A percentile compares a stretch with the other conserved stretches of the same genome.
Evolutionary conservation across 2,113 vertebrate genomes (phyloP).

Genomic region (Nycticebus coucang): DNA sequence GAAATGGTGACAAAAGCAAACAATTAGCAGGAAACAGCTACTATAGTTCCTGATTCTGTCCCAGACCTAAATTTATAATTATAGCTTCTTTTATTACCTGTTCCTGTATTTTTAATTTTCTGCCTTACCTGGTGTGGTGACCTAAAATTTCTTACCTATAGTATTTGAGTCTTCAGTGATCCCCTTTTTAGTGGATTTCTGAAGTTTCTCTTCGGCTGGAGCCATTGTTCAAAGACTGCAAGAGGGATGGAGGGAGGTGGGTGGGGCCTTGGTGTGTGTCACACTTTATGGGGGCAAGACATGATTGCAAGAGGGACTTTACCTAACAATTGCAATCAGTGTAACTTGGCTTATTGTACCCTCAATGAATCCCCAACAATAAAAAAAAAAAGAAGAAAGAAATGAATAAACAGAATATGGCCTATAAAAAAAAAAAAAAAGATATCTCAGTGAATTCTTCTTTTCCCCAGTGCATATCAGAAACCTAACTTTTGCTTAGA

Average conservation of each 20-base stretch:
- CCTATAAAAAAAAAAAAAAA: too few relatives aligned
- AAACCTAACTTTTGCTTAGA: not conserved
- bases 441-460: not conserved
- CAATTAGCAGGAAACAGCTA: not conserved
- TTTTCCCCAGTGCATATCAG: not conserved
- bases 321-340: too few relatives aligned
- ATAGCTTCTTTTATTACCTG: not conserved
- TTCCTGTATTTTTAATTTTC: not conserved
- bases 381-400: too few relatives aligned
- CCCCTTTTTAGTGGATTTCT: not conserved
- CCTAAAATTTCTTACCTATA: not conserved
- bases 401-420: too few relatives aligned
- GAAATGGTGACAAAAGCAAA: not conserved
- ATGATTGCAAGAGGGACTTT: too few relatives aligned
- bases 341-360: too few relatives aligned
- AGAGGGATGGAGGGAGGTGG: too few relatives aligned
- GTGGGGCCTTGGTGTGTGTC: too few relatives aligned
- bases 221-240: not conserved
- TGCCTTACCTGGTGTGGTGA: not conserved
- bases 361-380: too few relatives aligned
- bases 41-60: not conserved
- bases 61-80: not conserved
- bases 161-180: not conserved
- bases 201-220: not conserved
- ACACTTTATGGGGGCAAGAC: too few relatives aligned